Evolutionary conservation across 2,888 invertebrate species (phyloP), one percentile per base, ranked within the genome.

Genomic region (Noctuana brunneofusca): DNA sequence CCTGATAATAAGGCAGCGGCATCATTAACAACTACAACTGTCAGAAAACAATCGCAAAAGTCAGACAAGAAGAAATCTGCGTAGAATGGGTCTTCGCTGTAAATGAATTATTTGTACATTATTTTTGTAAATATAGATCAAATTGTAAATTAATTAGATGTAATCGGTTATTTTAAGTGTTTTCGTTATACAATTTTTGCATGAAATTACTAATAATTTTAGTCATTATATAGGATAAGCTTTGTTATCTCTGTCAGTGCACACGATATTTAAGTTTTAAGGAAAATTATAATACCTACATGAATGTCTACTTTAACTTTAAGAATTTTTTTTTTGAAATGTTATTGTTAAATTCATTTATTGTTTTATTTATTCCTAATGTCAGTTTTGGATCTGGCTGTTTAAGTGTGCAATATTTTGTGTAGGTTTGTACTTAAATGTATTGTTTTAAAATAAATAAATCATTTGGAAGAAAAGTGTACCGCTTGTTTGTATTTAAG

Each of bases 391-490:
- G 18, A 18, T 65, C 63, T 70, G 75, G 76, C 76, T 78, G 75
- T 74, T 71, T 74, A 64, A 67, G 73, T 73, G 85, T 86, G 85
- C 85, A 86, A 86, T 86, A 86, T 80, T 75, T 77, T 76, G 27
- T 50, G 1, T 62, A 62, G 22, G 60, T 9, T 20, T 43, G 24
- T 43, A 22, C n/a, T 43, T 46, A 20, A 8, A 27, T 35, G 0
- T 30, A 18, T 20, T 30, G 18, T 46, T 30, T 12, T 22, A 22
- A 49, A 20, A 35, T 22, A 49, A 57, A 49, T 35, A 49, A 48
- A 57, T 48, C n/a, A 27, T 50, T 22, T 24, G 35, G 5, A 5
- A 24, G 2, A 48, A 41, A 18, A 43, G 1, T 20, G 20, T 46
- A 20, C 20, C 20, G 46, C 3, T 46, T 46, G 20, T 22, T 46